Evolutionary conservation across 2,888 invertebrate species (phyloP), one percentile per base, ranked within the genome.

Genomic region (Himalopsyche tibetana): DNA sequence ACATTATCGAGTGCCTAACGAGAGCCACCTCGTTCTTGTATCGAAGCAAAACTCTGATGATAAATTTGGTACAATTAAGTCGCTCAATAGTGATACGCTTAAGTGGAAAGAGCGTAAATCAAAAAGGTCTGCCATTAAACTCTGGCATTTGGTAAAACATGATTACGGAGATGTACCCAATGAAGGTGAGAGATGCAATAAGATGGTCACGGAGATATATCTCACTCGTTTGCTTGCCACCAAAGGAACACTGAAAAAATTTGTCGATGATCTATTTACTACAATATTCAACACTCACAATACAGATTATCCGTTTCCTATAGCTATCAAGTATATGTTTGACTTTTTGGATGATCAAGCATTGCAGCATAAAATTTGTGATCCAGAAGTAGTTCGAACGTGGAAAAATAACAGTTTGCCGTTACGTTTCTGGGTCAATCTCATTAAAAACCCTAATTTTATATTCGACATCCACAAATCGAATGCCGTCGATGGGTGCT

Each of bases 321-420:
- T 99, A 89, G 99, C 99, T 90, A 99, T 99, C 90, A 99, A 99
- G 93, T 99, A 99, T 92, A 99, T 99, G 99, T 99, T 99, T 93
- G 99, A 99, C 94, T 99, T 99, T 92, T 95, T 99, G 90, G 99
- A 99, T 92, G 99, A 99, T 93, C 99, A 99, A 94, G 99, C 99
- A 84, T 92, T 98, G 85, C 96, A 98, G 91, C 97, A 99, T 93
- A 98, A 98, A 89, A 99, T 99, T 90, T 97, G 97, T 89, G 99
- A 99, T 93, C 98, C 98, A 88, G 99, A 99, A 93, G 99, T 99
- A 86, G 99, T 99, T 85, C 99, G 99, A 92, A 99, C 99, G 90
- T 99, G 99, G 99, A 99, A 99, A 93, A 99, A 99, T 92, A 99
- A 99, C 93, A 96, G 96, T 87, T 94, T 97, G 90, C 97, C 97